Evolutionary conservation across 1,140 invertebrate genomes (phyloP).

Genomic region (Bombus pascuorum): DNA sequence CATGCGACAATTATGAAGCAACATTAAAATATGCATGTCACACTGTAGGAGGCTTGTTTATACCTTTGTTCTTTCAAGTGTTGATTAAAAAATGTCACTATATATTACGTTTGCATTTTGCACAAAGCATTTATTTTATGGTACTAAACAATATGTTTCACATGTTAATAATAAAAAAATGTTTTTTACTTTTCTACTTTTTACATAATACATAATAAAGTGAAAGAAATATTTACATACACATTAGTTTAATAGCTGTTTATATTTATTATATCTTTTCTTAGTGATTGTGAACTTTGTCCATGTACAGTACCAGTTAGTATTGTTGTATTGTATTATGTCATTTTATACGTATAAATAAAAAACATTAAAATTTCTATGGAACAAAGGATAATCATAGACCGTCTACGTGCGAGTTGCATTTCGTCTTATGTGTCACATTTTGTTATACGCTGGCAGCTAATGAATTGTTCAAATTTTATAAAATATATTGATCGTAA

Average conservation of each 20-base stretch:
- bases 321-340: constrained; percentile 3
- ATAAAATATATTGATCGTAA: constrained; percentile 50
- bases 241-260: constrained; percentile 22
- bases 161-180: constrained; percentile 31
- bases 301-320: not conserved
- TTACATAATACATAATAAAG: constrained; percentile 6
- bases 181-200: constrained; percentile 58
- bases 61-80: constrained; percentile 63
- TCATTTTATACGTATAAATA: not conserved
- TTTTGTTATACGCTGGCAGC: constrained; percentile 45
- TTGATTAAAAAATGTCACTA: constrained; percentile 16
- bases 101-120: constrained; percentile 46
- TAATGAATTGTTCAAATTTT: constrained; percentile 39
- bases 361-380: not conserved
- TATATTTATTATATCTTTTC: not conserved
- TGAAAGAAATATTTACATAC: constrained; percentile 2
- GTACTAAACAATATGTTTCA: constrained; percentile 25
- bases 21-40: constrained; percentile 37
- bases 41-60: constrained; percentile 61
- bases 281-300: not conserved
- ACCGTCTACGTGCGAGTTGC: constrained; percentile 46
- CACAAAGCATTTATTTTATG: constrained; percentile 53
- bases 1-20: constrained; percentile 14
- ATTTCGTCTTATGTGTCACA: constrained; percentile 37
- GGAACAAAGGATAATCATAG: constrained; percentile 56